Conservation (phyloP, 1,140 invertebrate genomes). For the Scaptodrosophila lebanonensis region DNA sequence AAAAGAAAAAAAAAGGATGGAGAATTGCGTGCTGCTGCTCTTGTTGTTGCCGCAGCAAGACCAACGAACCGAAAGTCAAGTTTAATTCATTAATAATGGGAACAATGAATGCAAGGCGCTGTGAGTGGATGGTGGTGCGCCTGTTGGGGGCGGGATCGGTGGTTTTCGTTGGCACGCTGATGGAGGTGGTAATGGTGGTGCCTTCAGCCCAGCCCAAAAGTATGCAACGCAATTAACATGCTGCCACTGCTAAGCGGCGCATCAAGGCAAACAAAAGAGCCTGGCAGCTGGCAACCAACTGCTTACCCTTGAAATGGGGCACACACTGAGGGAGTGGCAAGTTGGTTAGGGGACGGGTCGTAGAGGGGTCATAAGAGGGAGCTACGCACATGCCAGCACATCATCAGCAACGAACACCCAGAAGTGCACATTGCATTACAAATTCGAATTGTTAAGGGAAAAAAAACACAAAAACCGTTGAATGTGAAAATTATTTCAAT, state of each 20-base stretch:
- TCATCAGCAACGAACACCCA: constrained; percentile 2
- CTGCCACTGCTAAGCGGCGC: constrained; percentile 31
- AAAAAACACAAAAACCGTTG: too few species aligned
- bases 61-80: constrained; percentile 68
- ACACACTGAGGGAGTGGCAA: constrained; percentile 43
- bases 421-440: neutral
- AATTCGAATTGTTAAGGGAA: too few species aligned
- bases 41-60: constrained; percentile 28
- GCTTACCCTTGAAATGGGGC: constrained; percentile 64
- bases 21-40: constrained; percentile 5
- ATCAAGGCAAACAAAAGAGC: constrained; percentile 19
- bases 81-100: constrained; percentile 72
- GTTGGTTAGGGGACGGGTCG: constrained; percentile 36
- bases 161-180: neutral
- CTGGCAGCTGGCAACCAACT: constrained; percentile 31
- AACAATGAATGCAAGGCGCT: constrained; percentile 25
- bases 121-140: neutral
- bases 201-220: constrained; percentile 58
- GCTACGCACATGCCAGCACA: constrained; percentile 40
- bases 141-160: neutral
- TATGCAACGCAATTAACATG: constrained; percentile 70
- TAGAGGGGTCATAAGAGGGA: too few species aligned
- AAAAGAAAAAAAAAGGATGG: constrained; percentile 19
- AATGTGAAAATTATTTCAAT: too few species aligned
- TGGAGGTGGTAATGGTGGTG: constrained; percentile 2